Percentiles rank a stretch among this genome's conserved stretches.
Conservation (phyloP, 64 coral and sea anemone genomes). For the Astreopora myriophthalma region DNA sequence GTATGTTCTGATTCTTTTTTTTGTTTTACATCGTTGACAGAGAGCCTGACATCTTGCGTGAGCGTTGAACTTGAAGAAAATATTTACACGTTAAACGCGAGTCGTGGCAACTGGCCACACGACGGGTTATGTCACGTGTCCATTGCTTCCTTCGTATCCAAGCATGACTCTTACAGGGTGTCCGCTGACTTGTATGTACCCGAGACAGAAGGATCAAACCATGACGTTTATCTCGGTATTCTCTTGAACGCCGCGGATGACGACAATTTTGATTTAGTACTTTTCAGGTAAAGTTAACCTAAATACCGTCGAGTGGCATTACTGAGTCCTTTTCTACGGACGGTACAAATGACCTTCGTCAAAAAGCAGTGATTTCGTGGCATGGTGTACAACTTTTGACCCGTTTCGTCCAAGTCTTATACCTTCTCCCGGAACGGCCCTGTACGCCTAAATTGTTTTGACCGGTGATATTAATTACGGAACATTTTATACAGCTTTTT, state of each 20-base stretch:
- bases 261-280: neutral
- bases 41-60: neutral
- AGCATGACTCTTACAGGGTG: conserved; percentile 1
- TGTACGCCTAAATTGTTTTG: too few relatives aligned
- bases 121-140: neutral
- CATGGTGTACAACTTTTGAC: too few relatives aligned
- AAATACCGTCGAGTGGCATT: too few relatives aligned
- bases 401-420: too few relatives aligned
- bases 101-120: neutral
- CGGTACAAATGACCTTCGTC: too few relatives aligned
- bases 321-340: too few relatives aligned
- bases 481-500: too few relatives aligned
- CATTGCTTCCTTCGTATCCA: neutral
- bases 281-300: neutral
- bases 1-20: neutral
- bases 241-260: conserved; percentile 4
- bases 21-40: neutral
- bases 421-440: too few relatives aligned
- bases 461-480: too few relatives aligned
- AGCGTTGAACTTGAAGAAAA: neutral
- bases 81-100: neutral
- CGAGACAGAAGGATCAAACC: neutral
- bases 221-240: neutral
- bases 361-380: too few relatives aligned
- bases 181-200: neutral